These are phyloP conservation scores for Palythoa grandiflora DNA, from an alignment of 92 coral and sea anemone genomes.

Conservation along the genomic window DNA sequence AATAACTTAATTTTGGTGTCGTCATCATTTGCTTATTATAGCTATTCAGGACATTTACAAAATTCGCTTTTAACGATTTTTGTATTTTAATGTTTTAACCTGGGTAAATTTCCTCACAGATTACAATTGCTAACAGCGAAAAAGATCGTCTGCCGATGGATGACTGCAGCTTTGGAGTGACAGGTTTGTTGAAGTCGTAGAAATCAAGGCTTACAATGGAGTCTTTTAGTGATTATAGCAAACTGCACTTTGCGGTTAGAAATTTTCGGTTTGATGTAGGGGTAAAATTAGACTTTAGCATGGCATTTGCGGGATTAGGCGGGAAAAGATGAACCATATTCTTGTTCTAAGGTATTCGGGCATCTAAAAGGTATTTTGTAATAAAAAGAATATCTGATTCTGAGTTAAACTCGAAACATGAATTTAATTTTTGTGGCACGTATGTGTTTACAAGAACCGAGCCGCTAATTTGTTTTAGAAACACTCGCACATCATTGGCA, in stretches of 20 bases:
- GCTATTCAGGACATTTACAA: background rate
- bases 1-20: too few relatives aligned
- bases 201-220: too few relatives aligned
- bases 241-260: too few relatives aligned
- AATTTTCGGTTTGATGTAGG: too few relatives aligned
- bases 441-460: too few relatives aligned
- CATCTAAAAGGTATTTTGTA: background rate
- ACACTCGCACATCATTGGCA: too few relatives aligned
- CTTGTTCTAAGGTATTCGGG: background rate
- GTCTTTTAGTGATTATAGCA: too few relatives aligned
- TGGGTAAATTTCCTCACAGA: slow-evolving; percentile 45
- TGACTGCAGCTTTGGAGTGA: slow-evolving; percentile 98
- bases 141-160: slow-evolving; percentile 88
- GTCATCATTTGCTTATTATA: too few relatives aligned
- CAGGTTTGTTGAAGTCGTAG: slow-evolving; percentile 62
- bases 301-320: too few relatives aligned
- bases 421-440: too few relatives aligned
- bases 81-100: background rate
- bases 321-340: background rate
- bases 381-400: background rate
- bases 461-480: too few relatives aligned
- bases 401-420: background rate
- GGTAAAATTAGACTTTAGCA: too few relatives aligned
- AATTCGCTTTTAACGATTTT: background rate
- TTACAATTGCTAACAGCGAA: slow-evolving; percentile 90